Evolutionary conservation across 2,113 vertebrate genomes (phyloP).

Genomic region (Ptyas mucosa): DNA sequence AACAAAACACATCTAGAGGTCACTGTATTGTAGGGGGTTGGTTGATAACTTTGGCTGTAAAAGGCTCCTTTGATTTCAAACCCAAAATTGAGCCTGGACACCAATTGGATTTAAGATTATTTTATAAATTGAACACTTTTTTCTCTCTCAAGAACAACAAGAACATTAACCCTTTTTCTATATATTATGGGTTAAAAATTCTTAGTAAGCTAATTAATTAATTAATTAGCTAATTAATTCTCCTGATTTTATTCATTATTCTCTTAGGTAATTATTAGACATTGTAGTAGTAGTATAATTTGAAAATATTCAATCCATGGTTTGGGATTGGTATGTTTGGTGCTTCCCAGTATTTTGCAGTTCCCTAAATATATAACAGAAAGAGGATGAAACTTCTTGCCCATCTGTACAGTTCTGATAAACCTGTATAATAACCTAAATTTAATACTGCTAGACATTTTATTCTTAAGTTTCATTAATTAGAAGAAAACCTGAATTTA

Average conservation of each 20-base stretch:
- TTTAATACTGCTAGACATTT: conserved; percentile 18
- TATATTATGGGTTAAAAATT: background rate
- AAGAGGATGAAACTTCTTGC: background rate
- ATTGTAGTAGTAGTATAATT: background rate
- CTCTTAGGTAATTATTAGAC: background rate
- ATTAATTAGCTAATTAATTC: background rate
- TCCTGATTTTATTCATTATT: background rate
- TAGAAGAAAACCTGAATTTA: conserved; percentile 35
- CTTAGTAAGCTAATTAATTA: background rate
- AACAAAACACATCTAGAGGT: background rate
- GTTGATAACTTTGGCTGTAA: background rate
- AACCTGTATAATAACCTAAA: conserved; percentile 21
- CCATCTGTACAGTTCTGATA: background rate
- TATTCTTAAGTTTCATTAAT: conserved; percentile 39
- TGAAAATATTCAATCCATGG: background rate
- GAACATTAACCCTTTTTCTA: background rate
- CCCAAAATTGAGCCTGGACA: background rate
- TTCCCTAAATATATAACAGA: background rate
- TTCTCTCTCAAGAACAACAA: background rate
- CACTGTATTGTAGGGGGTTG: background rate
- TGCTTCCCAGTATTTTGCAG: background rate
- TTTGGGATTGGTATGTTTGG: background rate
- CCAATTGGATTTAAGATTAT: background rate
- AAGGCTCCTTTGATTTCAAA: background rate
- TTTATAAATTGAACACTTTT: background rate